Evolutionary conservation across 2,888 invertebrate genomes (phyloP).

Genomic region (Hyles lineata): DNA sequence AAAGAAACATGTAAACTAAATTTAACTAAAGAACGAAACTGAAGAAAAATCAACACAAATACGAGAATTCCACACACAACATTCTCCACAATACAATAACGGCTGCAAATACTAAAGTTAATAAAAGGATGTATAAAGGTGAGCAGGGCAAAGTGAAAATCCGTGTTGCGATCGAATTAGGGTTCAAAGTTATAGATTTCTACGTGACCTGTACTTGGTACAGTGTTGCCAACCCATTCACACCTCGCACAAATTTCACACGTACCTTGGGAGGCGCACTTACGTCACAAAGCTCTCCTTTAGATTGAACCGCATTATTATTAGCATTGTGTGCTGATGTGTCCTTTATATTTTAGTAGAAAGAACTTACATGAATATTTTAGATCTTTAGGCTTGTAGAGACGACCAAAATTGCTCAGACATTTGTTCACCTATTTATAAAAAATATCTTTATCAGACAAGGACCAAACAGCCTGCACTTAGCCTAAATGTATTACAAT

Average conservation of each 20-base stretch:
- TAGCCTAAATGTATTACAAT: too few relatives aligned
- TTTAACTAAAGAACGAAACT: background rate
- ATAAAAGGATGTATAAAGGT: slow-evolving; percentile 25
- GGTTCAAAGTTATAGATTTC: slow-evolving; percentile 20
- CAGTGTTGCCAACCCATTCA: background rate
- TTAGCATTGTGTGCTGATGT: background rate
- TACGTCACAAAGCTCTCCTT: background rate
- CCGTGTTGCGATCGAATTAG: slow-evolving; percentile 23
- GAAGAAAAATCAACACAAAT: background rate
- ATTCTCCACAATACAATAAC: slow-evolving; percentile 9
- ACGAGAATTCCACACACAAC: background rate
- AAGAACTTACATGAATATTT: background rate
- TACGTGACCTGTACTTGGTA: slow-evolving; percentile 12
- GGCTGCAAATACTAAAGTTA: background rate
- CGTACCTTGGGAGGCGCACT: background rate
- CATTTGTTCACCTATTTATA: too few relatives aligned
- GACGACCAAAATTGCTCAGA: too few relatives aligned
- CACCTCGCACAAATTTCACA: background rate
- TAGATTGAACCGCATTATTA: background rate
- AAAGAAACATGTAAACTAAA: background rate
- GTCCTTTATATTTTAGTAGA: background rate
- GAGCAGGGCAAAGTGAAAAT: slow-evolving; percentile 18
- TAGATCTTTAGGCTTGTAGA: background rate
- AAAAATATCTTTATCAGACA: too few relatives aligned
- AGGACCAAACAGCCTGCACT: too few relatives aligned